Percentiles rank a stretch among this genome's conserved stretches.
These are phyloP conservation scores for Propsilocerus akamusi DNA, from an alignment of 1,140 invertebrate genomes.

Conservation along the genomic window DNA sequence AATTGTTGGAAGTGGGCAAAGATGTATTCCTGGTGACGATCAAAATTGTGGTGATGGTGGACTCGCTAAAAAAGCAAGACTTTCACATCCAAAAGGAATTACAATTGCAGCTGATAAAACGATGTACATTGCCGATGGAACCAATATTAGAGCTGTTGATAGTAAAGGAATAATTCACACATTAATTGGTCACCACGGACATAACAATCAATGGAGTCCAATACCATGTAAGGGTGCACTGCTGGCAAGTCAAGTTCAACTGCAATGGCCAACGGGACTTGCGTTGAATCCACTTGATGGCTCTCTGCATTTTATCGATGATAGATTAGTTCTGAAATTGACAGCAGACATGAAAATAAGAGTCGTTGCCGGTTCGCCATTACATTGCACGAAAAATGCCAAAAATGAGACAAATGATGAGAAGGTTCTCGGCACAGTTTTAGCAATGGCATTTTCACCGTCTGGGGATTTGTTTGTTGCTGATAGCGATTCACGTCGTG, in stretches of 20 bases:
- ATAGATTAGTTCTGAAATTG: conserved; percentile 77
- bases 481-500: conserved; percentile 74
- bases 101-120: conserved; percentile 78
- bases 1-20: conserved; percentile 86
- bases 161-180: conserved; percentile 85
- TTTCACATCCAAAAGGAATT: conserved; percentile 92
- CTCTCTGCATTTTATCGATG: conserved; percentile 86
- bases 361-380: conserved; percentile 75
- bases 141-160: conserved; percentile 82
- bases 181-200: conserved; percentile 77
- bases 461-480: conserved; percentile 87
- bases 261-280: conserved; percentile 90
- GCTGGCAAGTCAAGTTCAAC: conserved; percentile 59
- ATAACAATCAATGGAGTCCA: conserved; percentile 80
- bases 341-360: conserved; percentile 79
- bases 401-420: conserved; percentile 19
- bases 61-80: conserved; percentile 68
- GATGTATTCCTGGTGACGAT: conserved; percentile 85
- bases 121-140: conserved; percentile 89
- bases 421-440: conserved; percentile 50
- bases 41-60: conserved; percentile 86
- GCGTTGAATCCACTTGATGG: conserved; percentile 86
- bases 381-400: conserved; percentile 50
- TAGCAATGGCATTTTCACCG: conserved; percentile 76
- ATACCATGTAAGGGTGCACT: conserved; percentile 68